Percentiles rank a stretch among this genome's conserved stretches.
phyloP scores from a whole-genome alignment of 64 coral and sea anemone genomes.

The Dendronephthya gigantea region DNA sequence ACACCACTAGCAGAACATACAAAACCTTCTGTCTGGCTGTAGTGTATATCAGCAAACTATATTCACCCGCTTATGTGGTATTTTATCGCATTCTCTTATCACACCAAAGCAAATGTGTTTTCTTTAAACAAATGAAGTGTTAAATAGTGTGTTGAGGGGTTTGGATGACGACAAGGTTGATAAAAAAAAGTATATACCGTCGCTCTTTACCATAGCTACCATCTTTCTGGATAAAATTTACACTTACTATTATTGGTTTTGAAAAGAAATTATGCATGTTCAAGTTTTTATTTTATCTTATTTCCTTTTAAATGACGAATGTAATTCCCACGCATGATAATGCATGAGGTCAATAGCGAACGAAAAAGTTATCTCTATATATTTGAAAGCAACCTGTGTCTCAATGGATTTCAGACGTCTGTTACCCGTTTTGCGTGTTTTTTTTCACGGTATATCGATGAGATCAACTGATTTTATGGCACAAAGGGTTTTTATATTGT shows the following conservation, averaged over 20 bases:
- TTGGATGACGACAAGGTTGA: background rate
- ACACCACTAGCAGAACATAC: too few relatives aligned
- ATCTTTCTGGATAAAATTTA: too few relatives aligned
- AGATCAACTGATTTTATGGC: background rate
- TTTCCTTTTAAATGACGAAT: background rate
- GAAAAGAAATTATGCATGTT: too few relatives aligned
- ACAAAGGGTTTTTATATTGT: background rate
- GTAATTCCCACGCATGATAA: background rate
- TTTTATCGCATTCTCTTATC: background rate
- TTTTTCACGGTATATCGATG: background rate
- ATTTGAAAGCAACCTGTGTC: background rate
- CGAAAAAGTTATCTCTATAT: background rate
- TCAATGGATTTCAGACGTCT: background rate
- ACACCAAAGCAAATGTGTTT: background rate
- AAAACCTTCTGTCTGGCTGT: too few relatives aligned
- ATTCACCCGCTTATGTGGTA: too few relatives aligned
- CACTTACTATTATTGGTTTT: too few relatives aligned
- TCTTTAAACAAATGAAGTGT: background rate
- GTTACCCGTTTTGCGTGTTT: background rate
- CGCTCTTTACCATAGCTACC: too few relatives aligned
- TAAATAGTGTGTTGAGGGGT: background rate
- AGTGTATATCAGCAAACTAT: too few relatives aligned
- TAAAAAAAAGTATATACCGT: too few relatives aligned
- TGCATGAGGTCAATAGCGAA: background rate
- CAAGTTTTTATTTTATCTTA: too few relatives aligned